Percentiles rank a stretch among this genome's conserved stretches.
Conservation (phyloP, 2,113 vertebrate species). For the Meriones unguiculatus region DNA sequence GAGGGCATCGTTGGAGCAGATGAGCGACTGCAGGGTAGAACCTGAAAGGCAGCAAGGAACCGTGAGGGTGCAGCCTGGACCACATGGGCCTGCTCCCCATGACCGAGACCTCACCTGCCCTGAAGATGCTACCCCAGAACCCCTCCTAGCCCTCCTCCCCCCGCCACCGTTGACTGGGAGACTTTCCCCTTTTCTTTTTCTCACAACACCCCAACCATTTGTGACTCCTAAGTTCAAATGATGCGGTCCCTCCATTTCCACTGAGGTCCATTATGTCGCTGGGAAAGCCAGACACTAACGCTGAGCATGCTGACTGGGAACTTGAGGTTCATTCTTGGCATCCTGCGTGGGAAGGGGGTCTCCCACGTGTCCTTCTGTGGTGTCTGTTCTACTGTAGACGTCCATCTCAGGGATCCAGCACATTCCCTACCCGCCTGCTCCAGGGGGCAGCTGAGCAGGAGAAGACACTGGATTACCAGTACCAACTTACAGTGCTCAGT, state of each 20-base stretch:
- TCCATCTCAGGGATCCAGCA: neutral
- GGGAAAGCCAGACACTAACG: neutral
- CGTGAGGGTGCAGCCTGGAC: neutral
- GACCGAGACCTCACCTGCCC: neutral
- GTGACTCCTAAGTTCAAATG: neutral
- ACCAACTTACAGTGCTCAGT: neutral
- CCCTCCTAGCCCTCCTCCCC: neutral
- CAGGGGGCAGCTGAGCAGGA: neutral
- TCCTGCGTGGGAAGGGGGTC: neutral
- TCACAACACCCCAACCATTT: neutral
- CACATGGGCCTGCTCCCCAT: fast-evolving
- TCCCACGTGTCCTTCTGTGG: neutral
- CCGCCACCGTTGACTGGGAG: fast-evolving
- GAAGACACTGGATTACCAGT: neutral
- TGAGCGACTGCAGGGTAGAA: constrained; percentile 94
- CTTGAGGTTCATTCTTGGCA: neutral
- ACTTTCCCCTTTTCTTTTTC: neutral
- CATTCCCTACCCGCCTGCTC: neutral
- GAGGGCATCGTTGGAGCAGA: constrained; percentile 96
- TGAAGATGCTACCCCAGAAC: neutral
- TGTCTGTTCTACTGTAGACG: neutral
- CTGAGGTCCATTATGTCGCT: neutral
- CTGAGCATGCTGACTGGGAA: neutral
- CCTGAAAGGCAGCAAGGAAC: constrained; percentile 82
- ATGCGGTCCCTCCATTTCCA: neutral